Base-by-base conservation (phyloP, 2,888 invertebrate species). In the Euzophera pinguis region DNA sequence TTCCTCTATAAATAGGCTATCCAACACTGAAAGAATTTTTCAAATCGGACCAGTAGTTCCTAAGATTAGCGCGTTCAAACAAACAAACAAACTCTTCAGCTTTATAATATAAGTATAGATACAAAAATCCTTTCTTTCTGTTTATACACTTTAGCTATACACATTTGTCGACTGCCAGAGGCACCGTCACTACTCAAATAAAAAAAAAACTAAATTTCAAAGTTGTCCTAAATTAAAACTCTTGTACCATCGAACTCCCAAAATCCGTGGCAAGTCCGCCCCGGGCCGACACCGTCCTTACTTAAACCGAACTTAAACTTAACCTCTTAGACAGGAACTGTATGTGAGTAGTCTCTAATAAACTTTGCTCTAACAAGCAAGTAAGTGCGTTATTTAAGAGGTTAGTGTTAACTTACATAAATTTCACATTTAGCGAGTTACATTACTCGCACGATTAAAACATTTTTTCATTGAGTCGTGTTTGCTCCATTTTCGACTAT, bases 341-440 rank as follows among this genome's bases (percentile, higher is more conserved):
- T 50, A 43, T 50, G 34, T 45, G 65, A 69, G 63, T 67, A 65
- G 65, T 62, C 68, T 69, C 69, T 65, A 68, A 71, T 73, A 76
- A 78, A 82, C 70, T 79, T 78, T 50, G 59, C 56, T 52, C 61
- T 69, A 70, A 73, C 75, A 64, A 65, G 65, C 67, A 63, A 54
- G 64, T 69, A 67, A 75, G 69, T 71, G 68, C 63, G 69, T 75
- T 75, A 72, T 69, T 73, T 72, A 69, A 68, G 67, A 64, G 61
- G 59, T 57, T 59, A 54, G 56, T 55, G 54, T 54, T 53, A 43
- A 13, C 52, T 47, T 58, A 29, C 58, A 55, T 22, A 56, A 34
- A 6, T n/a, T 52, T 32, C 17, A 43, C n/a, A 43, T 43, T 43
- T 4, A n/a, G 6, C 27, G 12, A 43, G 27, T 4, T 12, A 37